Evolutionary conservation across 2,113 vertebrate genomes (phyloP).

Genomic region (Ameiurus melas): DNA sequence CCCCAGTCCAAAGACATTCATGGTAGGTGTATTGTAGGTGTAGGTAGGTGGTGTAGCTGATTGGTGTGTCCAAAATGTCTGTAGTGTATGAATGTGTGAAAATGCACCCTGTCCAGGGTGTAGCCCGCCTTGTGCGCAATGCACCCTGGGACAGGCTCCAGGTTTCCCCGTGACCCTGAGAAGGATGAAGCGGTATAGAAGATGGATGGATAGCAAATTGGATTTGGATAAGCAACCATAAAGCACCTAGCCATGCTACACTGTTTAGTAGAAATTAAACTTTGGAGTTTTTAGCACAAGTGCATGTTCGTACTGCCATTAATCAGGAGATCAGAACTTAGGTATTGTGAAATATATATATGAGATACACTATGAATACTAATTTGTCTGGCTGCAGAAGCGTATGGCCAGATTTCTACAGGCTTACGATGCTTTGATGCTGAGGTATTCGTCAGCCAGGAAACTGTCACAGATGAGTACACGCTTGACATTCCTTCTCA

Average conservation of each 20-base stretch:
- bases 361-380: background rate
- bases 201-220: too few species aligned
- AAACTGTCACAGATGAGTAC: conserved; percentile 45
- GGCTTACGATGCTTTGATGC: conserved; percentile 30
- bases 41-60: too few species aligned
- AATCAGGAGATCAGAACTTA: background rate
- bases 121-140: too few species aligned
- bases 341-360: background rate
- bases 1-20: too few species aligned
- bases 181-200: too few species aligned
- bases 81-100: too few species aligned
- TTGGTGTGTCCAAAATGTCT: too few species aligned
- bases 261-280: background rate
- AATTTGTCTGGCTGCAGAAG: conserved; percentile 11
- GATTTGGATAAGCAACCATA: background rate
- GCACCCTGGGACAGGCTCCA: too few species aligned
- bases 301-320: too few species aligned
- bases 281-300: background rate
- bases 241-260: background rate
- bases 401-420: conserved; percentile 8
- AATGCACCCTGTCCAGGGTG: too few species aligned
- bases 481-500: conserved; percentile 30
- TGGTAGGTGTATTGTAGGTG: too few species aligned
- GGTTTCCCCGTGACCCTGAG: too few species aligned
- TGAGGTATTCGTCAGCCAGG: conserved; percentile 47